Evolutionary conservation across 2,888 invertebrate species (phyloP), one percentile per base, ranked within the genome.

Genomic region (Lasioglossum villosulum): DNA sequence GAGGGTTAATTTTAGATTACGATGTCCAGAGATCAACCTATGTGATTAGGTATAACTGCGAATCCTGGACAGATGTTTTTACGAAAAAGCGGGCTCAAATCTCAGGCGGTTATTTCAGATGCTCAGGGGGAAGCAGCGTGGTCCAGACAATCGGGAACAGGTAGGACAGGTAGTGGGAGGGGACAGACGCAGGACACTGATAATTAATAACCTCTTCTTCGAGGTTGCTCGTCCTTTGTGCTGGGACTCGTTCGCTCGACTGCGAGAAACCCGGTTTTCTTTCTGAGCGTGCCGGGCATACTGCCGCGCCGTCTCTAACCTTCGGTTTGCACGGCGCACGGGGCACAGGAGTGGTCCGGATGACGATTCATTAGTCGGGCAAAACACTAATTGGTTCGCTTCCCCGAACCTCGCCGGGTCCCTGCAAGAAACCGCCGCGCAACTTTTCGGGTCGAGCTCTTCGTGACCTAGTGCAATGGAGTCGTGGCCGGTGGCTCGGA

Each of bases 331-430:
- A 80, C 79, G 76, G 79, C 48, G 77, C 74, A 85, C 90, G 68
- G 87, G 27, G 81, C 85, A 87, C 86, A 85, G 79, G 82, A 86
- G 80, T 82, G 91, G 84, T 78, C 84, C 85, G 86, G 84, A 90
- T 88, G 89, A 90, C 92, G 90, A 93, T 92, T 93, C 92, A 92
- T 93, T 93, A 92, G 88, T 90, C 90, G 86, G 87, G 90, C 92
- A 91, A 92, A 93, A 92, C 93, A 92, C 92, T 93, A 93, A 93
- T 93, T 93, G 93, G 93, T 93, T 90, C 90, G 91, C 90, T 91
- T 92, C 91, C 86, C 82, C 89, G 92, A 92, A 91, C 82, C 86
- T 37, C 76, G 75, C 52, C 78, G 73, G 45, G 30, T 16, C 63
- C 19, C 74, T 27, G 78, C 78, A 88, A 90, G 91, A 90, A 90